Conservation (phyloP, 1,140 invertebrate genomes). For the Drosophila triauraria region DNA sequence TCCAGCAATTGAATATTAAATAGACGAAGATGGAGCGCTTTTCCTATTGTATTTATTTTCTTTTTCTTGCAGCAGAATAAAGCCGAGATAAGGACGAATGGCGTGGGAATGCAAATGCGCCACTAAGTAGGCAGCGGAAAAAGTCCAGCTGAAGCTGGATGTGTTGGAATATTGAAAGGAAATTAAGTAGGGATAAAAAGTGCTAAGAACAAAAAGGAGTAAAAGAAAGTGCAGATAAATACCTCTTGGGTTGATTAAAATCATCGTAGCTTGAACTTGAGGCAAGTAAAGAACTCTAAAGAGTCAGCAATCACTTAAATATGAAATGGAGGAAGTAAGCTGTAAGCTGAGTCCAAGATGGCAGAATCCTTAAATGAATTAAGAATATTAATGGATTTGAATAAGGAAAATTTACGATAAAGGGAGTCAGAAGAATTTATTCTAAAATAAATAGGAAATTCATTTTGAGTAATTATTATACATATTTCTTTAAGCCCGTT, state of each 20-base stretch:
- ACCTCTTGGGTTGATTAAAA: slow-evolving; percentile 26
- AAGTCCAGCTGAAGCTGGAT: slow-evolving; percentile 4
- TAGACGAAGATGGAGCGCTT: slow-evolving; percentile 20
- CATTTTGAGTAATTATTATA: no score
- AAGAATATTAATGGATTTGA: no score
- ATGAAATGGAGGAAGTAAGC: neutral
- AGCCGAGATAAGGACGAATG: slow-evolving; percentile 10
- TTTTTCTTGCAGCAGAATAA: slow-evolving; percentile 2
- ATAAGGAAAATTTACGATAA: no score
- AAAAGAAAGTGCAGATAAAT: slow-evolving; percentile 7
- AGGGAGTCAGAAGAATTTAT: no score
- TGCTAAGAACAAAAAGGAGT: neutral
- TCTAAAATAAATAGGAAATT: no score
- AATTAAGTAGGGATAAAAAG: slow-evolving; percentile 17
- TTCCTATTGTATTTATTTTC: neutral
- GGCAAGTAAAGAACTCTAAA: neutral
- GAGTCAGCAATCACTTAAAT: neutral
- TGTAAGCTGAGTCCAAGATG: neutral
- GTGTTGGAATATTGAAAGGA: slow-evolving; percentile 20
- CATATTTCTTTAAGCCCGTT: neutral
- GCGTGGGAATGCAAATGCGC: slow-evolving; percentile 56
- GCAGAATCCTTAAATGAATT: neutral
- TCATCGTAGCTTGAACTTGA: neutral
- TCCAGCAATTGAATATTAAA: slow-evolving; percentile 54
- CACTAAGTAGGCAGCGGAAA: slow-evolving; percentile 36